Conservation (phyloP, 2,888 invertebrate genomes). For the Cantharis lateralis region DNA sequence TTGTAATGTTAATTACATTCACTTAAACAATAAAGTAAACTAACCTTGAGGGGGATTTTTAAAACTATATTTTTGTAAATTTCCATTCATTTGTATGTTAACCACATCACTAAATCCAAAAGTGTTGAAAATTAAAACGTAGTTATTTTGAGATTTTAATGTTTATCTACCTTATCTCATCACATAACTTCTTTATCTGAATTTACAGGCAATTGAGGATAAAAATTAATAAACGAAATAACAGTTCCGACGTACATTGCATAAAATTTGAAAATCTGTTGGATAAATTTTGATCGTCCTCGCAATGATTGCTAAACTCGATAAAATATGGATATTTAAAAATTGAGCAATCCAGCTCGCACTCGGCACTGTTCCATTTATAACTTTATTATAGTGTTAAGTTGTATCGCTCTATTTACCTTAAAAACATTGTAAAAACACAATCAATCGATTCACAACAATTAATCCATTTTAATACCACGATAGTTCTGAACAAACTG, state of each 20-base stretch:
- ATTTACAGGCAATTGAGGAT: neutral
- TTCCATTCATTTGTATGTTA: neutral
- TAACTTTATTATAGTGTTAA: neutral
- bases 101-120: neutral
- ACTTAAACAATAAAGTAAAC: neutral
- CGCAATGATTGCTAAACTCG: neutral
- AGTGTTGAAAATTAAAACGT: neutral
- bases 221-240: neutral
- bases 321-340: neutral
- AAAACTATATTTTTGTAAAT: neutral
- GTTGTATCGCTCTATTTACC: neutral
- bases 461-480: neutral
- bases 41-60: neutral
- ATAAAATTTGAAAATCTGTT: neutral
- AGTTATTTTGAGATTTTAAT: neutral
- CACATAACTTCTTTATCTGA: conserved; percentile 5
- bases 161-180: conserved; percentile 12
- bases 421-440: neutral
- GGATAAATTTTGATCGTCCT: neutral
- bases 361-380: neutral
- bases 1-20: neutral
- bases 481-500: conserved; percentile 27
- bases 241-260: neutral
- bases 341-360: neutral
- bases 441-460: neutral